Conservation (phyloP, 2,113 vertebrate species). For the Alethe diademata region DNA sequence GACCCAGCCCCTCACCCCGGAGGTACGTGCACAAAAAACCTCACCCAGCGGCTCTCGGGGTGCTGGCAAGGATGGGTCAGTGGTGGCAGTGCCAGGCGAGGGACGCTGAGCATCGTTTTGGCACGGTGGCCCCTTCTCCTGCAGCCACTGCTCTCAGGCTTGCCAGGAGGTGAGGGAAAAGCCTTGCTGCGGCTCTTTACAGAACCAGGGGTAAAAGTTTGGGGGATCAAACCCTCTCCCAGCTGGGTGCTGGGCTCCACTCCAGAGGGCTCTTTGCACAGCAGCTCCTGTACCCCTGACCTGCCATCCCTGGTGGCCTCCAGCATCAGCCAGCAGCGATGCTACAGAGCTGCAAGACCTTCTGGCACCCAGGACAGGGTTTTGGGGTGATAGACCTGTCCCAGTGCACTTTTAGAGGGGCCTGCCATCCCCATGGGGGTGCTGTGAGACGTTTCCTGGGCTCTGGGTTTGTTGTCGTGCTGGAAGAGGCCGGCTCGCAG, state of each 20-base stretch:
- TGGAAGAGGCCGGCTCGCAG: neutral
- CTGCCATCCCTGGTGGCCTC: accelerated
- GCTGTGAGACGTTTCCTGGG: neutral
- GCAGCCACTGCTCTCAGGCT: neutral
- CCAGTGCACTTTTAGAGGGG: neutral
- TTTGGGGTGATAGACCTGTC: neutral
- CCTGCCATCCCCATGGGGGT: accelerated
- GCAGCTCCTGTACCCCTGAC: neutral
- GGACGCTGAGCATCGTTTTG: neutral
- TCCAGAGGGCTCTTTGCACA: neutral
- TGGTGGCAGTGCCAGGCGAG: neutral
- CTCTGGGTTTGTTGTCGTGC: neutral
- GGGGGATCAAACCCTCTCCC: neutral
- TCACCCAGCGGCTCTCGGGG: accelerated
- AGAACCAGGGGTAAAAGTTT: neutral
- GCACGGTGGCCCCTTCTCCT: accelerated
- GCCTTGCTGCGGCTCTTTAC: neutral
- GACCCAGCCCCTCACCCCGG: neutral
- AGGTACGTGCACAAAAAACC: neutral
- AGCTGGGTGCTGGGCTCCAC: neutral
- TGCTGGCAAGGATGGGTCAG: accelerated
- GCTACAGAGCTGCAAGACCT: neutral
- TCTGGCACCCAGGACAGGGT: neutral
- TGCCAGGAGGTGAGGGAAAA: neutral
- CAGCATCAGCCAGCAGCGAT: neutral